Evolutionary conservation across 2,113 vertebrate genomes (phyloP), one percentile per base, ranked within the genome.

Genomic region (Ammospiza nelsoni): DNA sequence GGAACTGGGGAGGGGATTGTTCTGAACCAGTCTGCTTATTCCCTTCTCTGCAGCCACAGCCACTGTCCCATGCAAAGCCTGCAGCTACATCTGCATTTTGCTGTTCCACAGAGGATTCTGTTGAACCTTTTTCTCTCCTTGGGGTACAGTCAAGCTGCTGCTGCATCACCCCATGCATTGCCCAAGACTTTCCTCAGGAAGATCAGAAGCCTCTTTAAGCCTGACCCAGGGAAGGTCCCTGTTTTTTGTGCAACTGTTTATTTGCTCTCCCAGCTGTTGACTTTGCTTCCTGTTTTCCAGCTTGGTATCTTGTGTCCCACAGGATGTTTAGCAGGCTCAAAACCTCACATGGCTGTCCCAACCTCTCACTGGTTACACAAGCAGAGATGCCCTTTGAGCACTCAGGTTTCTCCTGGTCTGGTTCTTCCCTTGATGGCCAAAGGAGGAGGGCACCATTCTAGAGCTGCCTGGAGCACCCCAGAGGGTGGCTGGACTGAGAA

Each of bases 271-370:
- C 51, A 66, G 54, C 58, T 90, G 71, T 77, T 94, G 72, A 67
- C 67, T 91, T 69, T 67, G 29, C 52, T 58, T 39, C 22, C 23
- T 58, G 35, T 77, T 72, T 89, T 96, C 23, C 67, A 77, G 5
- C 35, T 75, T 2, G 0, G 24, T 68, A 43, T 33, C 73, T 74
- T 41, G 41, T 77, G 66, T 71, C 27, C 69, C 43, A 25, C 13
- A 54, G 1, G 2, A 73, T 5, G 12, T 77, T 74, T 31, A 79
- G 65, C 24, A 74, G 68, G 25, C 52, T 68, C 66, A 58, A 63
- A 78, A 59, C 39, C 67, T 27, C 0, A 0, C 1, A 0, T 44
- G 72, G 68, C 52, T 66, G 57, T 72, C 66, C 63, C 71, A 90
- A 10, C 21, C 61, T 58, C 43, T 52, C 1, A 2, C 55, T 29